Evolutionary conservation across 2,888 invertebrate genomes (phyloP).

Genomic region (Hesperia comma): DNA sequence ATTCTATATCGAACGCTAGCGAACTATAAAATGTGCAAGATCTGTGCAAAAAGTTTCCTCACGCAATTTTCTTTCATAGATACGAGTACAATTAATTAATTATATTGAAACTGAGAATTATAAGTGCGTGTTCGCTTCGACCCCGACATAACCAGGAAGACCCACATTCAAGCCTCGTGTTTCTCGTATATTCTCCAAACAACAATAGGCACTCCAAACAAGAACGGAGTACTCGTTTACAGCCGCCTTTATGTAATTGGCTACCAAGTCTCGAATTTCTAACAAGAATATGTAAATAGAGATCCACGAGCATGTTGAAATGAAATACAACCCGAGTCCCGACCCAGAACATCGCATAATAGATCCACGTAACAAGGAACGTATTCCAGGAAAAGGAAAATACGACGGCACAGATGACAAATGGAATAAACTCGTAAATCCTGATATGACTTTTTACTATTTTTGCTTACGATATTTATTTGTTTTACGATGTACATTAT

Average conservation of each 20-base stretch:
- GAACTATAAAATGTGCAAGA: no score
- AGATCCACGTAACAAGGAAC: constrained; percentile 6
- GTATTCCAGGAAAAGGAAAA: constrained; percentile 2
- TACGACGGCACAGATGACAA: constrained; percentile 9
- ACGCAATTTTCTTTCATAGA: no score
- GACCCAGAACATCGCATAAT: background rate
- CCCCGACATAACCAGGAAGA: no score
- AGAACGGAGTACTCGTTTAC: background rate
- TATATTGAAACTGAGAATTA: no score
- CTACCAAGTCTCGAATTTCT: background rate
- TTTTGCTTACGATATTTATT: no score
- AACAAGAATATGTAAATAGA: constrained; percentile 7
- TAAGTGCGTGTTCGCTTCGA: no score
- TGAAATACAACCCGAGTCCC: constrained; percentile 7
- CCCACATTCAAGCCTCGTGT: no score
- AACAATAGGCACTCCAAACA: background rate
- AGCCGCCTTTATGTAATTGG: background rate
- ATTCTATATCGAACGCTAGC: no score
- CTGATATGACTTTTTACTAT: background rate
- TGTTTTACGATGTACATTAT: no score
- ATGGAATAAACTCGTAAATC: constrained; percentile 3
- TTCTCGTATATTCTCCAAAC: background rate
- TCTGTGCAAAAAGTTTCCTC: no score
- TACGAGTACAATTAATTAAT: no score
- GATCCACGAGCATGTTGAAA: constrained; percentile 8